Evolutionary conservation across 2,888 invertebrate genomes (phyloP).

Genomic region (Notodonta ziczac): DNA sequence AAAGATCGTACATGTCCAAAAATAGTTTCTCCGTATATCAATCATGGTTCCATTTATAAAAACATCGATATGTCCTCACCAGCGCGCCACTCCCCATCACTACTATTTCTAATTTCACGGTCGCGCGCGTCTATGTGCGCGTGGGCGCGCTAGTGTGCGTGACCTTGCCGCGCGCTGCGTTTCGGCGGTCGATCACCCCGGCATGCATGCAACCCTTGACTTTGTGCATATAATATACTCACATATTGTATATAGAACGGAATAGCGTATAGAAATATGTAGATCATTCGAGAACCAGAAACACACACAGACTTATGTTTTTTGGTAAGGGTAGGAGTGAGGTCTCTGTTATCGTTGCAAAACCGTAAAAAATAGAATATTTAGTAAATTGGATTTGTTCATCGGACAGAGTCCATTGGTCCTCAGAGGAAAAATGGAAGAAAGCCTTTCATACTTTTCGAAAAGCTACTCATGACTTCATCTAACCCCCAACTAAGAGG

Average conservation of each 20-base stretch:
- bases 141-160: constrained; percentile 54
- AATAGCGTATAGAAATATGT: background rate
- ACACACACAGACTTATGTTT: background rate
- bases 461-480: too few relatives aligned
- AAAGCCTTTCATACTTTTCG: too few relatives aligned
- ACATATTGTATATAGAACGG: constrained; percentile 3
- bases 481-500: too few relatives aligned
- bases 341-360: background rate
- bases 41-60: background rate
- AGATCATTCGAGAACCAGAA: background rate
- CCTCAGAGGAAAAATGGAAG: too few relatives aligned
- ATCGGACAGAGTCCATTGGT: too few relatives aligned
- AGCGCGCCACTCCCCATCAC: constrained; percentile 35
- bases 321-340: background rate
- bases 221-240: constrained; percentile 38
- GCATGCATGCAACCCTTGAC: constrained; percentile 67
- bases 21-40: too few relatives aligned
- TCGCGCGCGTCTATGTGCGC: constrained; percentile 53
- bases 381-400: too few relatives aligned
- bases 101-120: constrained; percentile 71
- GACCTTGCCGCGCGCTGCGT: constrained; percentile 65
- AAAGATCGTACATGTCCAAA: too few relatives aligned
- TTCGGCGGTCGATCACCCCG: constrained; percentile 69
- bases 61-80: constrained; percentile 1
- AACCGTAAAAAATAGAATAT: too few relatives aligned